Evolutionary conservation across 2,113 vertebrate genomes (phyloP).

Genomic region (Acinonyx jubatus): DNA sequence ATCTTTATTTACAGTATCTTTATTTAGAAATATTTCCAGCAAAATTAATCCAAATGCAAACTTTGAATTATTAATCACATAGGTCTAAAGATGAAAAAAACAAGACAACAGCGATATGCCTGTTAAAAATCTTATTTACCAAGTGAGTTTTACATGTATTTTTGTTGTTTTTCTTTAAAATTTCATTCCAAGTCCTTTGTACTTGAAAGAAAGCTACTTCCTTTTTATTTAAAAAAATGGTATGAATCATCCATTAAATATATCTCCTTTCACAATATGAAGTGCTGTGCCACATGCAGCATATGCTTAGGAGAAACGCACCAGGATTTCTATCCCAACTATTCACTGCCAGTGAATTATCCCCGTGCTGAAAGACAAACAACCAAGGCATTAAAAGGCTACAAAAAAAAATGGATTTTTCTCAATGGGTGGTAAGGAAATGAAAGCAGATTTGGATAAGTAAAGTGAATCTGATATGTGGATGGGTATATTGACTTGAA

Average conservation of each 20-base stretch:
- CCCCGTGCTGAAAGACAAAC: neutral
- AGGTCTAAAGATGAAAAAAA: neutral
- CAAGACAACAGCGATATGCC: neutral
- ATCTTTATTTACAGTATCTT: neutral
- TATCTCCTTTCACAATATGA: neutral
- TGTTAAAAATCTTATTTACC: neutral
- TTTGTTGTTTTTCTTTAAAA: conserved; percentile 43
- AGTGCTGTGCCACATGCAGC: neutral
- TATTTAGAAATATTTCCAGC: neutral
- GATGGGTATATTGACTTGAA: neutral
- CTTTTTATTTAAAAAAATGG: neutral
- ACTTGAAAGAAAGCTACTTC: neutral
- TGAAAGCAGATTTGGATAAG: conserved; percentile 37
- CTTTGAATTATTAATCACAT: conserved; percentile 39
- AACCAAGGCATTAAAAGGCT: neutral
- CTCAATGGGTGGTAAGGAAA: neutral
- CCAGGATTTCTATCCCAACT: neutral
- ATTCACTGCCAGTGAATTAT: conserved; percentile 26
- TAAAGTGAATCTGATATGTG: conserved; percentile 47
- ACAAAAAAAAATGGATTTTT: conserved; percentile 41
- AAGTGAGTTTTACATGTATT: conserved; percentile 11
- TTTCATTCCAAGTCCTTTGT: conserved; percentile 21
- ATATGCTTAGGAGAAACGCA: neutral
- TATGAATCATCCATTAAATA: neutral
- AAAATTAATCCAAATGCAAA: neutral